These are phyloP conservation scores for Drosophila stalkeri DNA, from an alignment of 2,888 invertebrate species.

Conservation along the genomic window DNA sequence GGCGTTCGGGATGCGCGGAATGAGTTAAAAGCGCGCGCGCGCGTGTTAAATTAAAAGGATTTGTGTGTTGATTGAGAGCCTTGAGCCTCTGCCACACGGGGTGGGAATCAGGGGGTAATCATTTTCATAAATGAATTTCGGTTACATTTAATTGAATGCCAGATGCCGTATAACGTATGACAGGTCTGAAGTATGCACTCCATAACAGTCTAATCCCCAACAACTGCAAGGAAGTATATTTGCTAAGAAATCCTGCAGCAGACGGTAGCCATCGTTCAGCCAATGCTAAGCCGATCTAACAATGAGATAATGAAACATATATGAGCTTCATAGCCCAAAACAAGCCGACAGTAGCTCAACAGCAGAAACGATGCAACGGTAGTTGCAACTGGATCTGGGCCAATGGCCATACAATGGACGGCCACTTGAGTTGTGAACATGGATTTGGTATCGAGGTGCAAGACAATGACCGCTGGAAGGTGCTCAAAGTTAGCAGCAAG, in stretches of 20 bases:
- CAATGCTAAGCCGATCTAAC: slow-evolving; percentile 68
- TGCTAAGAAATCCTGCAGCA: slow-evolving; percentile 8
- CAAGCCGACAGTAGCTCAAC: slow-evolving; percentile 56
- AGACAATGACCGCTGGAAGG: slow-evolving; percentile 47
- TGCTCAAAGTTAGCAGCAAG: slow-evolving; percentile 62
- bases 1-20: slow-evolving; percentile 47
- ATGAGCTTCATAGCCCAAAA: slow-evolving; percentile 72
- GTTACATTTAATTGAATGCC: slow-evolving; percentile 21
- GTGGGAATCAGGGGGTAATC: slow-evolving; percentile 15
- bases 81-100: slow-evolving; percentile 17
- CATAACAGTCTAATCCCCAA: slow-evolving; percentile 38
- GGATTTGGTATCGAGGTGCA: slow-evolving; percentile 4
- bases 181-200: slow-evolving; percentile 12
- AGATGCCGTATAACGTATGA: slow-evolving; percentile 11
- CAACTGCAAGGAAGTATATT: slow-evolving; percentile 45
- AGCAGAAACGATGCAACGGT: slow-evolving; percentile 16
- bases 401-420: slow-evolving; percentile 44
- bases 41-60: slow-evolving; percentile 80
- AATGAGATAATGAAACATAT: slow-evolving; percentile 77
- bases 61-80: slow-evolving; percentile 79
- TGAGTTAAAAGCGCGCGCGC: slow-evolving; percentile 47
- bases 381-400: slow-evolving; percentile 60
- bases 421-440: slow-evolving; percentile 51
- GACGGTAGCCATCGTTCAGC: slow-evolving; percentile 61
- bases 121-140: slow-evolving; percentile 3